Evolutionary conservation across 2,888 invertebrate genomes (phyloP).

Genomic region (Subacronicta megacephala): DNA sequence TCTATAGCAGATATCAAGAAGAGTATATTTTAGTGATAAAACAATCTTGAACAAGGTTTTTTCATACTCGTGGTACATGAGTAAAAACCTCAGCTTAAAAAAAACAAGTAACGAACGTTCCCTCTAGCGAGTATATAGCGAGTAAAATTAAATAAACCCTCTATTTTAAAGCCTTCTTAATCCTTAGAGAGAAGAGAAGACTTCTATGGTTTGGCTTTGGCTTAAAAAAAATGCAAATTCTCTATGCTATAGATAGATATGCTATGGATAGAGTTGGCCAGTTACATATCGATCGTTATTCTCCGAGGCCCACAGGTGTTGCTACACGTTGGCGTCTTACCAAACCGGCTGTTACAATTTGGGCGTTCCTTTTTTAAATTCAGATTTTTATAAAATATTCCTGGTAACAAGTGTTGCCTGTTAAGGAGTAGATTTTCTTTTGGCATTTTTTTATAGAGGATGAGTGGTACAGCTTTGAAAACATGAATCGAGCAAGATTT

Average conservation of each 20-base stretch:
- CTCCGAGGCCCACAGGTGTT: constrained; percentile 46
- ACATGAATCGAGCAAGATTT: too few relatives aligned
- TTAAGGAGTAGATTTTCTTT: not conserved
- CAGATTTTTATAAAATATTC: constrained; percentile 2
- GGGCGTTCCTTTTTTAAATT: constrained; percentile 23
- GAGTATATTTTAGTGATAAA: not conserved
- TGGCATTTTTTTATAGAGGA: not conserved
- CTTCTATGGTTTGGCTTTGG: constrained; percentile 18
- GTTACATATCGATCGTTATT: constrained; percentile 45
- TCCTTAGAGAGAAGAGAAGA: constrained; percentile 25
- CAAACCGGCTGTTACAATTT: constrained; percentile 35
- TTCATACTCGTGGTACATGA: too few relatives aligned
- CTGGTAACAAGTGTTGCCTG: not conserved
- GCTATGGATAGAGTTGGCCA: constrained; percentile 31
- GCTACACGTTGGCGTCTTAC: constrained; percentile 37
- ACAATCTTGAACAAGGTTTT: not conserved
- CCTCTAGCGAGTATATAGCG: too few relatives aligned
- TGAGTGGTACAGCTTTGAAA: too few relatives aligned
- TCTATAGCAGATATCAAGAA: too few relatives aligned
- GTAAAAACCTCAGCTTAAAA: constrained; percentile 1
- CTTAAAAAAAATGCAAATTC: constrained; percentile 49
- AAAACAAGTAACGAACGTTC: not conserved
- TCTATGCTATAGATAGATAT: too few relatives aligned
- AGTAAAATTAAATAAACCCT: constrained; percentile 20
- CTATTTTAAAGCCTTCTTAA: constrained; percentile 22